Base-by-base conservation (phyloP, 2,888 invertebrate genomes). In the Mythimna impura region DNA sequence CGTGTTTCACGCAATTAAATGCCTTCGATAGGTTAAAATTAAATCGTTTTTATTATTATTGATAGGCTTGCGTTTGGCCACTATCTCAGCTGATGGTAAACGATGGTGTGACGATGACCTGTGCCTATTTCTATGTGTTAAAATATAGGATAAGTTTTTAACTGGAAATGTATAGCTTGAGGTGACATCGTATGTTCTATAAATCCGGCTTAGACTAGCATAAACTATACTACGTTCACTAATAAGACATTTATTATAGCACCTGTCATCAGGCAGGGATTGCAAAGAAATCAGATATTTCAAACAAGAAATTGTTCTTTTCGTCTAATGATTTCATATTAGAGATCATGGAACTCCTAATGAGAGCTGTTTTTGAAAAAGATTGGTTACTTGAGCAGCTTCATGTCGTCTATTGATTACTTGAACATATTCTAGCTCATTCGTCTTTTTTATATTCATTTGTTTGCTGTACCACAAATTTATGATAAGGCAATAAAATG, bases 1-100 rank as follows among this genome's bases (percentile, higher is more conserved):
- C 17, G 40, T 60, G 66, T 63, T 43, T 67, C 14, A 67, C 5
- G 5, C 43, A 63, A 64, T 67, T 17, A 63, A 67, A 67, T 64
- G 68, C 25, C 20, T 50, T 50, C 34, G 9, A 34, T 30, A 50
- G 2, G 14, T 25, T 6, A 4, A 63, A 30, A 60, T 47, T 47
- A 5, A 2, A 17, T 17, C 0, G 9, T 47, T 47, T 47, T 43
- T 12, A 43, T 14, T 12, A 5, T 47, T 47, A 47, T 17, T 47
- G 47, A 47, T 47, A 47, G 47, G 47, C 17, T 47, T 5, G 47
- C 47, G 6, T 47, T 47, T 47, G 17, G 5, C 6, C 5, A 17
- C 17, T 47, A 17, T 17, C 17, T 47, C 17, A 47, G 14, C 14
- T 47, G 14, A 47, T 40, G 40, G 12, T 40, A 5, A 47, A 17